phyloP scores from a whole-genome alignment of 2,888 invertebrate species.

The Anorthoa munda region DNA sequence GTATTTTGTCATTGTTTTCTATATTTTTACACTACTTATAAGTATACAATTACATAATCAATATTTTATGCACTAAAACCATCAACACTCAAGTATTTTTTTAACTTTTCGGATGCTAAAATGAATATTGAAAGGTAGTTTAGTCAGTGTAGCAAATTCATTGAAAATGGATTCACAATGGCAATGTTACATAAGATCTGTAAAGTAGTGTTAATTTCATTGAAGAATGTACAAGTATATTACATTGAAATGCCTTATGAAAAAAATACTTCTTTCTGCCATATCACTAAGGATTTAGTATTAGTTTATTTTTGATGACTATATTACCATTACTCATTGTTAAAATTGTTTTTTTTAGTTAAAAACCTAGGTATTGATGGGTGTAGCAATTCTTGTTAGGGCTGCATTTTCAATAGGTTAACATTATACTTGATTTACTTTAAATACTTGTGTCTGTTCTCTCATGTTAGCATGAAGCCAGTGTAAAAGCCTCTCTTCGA shows the following conservation, averaged over 20 bases:
- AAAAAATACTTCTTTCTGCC: background rate
- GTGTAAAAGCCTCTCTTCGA: conserved; percentile 95
- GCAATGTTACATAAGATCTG: background rate
- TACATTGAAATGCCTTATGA: background rate
- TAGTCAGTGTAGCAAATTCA: conserved; percentile 1
- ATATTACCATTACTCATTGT: background rate
- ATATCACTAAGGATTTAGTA: background rate
- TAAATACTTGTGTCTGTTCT: conserved; percentile 88
- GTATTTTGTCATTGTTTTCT: conserved; percentile 40
- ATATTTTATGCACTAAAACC: conserved; percentile 5
- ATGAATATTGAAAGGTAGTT: conserved; percentile 7
- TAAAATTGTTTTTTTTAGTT: background rate
- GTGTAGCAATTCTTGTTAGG: background rate
- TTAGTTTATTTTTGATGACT: background rate
- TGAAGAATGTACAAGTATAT: background rate
- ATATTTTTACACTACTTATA: conserved; percentile 39
- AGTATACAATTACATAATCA: conserved; percentile 15
- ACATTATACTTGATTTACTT: conserved; percentile 91
- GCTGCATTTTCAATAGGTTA: background rate
- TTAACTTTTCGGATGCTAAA: background rate
- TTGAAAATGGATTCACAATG: background rate
- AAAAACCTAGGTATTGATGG: background rate
- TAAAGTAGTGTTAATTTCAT: background rate
- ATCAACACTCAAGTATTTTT: background rate
- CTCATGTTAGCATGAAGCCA: conserved; percentile 92